Evolutionary conservation across 2,797 vertebrate species (phyloP).

Genomic region (Notolabrus celidotus): DNA sequence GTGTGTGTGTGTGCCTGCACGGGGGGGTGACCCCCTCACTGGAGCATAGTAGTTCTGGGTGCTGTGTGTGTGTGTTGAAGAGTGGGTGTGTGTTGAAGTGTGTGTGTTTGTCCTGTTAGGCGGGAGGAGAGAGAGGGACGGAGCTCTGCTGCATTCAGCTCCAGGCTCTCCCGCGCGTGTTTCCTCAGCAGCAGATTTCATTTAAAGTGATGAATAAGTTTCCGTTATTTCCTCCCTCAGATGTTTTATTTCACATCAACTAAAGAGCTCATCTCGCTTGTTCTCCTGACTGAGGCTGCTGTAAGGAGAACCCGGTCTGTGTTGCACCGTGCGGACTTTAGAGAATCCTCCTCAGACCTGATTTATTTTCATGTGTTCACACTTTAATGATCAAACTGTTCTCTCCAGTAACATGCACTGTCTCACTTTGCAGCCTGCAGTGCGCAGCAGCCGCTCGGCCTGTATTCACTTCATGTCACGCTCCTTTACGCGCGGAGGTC

Average conservation of each 20-base stretch:
- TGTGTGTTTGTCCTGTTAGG: constrained; percentile 28
- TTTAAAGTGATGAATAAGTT: constrained; percentile 15
- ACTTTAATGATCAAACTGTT: neutral
- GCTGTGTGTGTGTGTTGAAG: neutral
- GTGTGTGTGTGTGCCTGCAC: constrained; percentile 12
- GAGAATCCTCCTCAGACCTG: neutral
- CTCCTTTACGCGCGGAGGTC: neutral
- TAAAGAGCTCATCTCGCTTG: neutral
- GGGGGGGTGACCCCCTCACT: constrained; percentile 39
- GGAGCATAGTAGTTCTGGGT: constrained; percentile 39
- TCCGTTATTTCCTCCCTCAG: neutral
- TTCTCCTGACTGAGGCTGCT: neutral
- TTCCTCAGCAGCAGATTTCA: neutral
- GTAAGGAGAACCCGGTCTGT: neutral
- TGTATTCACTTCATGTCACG: neutral
- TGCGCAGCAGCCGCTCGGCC: neutral
- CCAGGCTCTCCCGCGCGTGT: constrained; percentile 27
- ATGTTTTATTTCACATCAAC: neutral
- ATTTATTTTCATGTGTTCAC: neutral
- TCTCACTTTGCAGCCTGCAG: neutral
- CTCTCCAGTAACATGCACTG: neutral
- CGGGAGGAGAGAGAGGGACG: constrained; percentile 54
- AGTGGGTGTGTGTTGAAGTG: neutral
- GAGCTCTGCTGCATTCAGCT: constrained; percentile 76
- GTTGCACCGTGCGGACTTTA: constrained; percentile 18